Conservation (phyloP, 2,888 invertebrate species). For the Pardosa pseudoannulata region DNA sequence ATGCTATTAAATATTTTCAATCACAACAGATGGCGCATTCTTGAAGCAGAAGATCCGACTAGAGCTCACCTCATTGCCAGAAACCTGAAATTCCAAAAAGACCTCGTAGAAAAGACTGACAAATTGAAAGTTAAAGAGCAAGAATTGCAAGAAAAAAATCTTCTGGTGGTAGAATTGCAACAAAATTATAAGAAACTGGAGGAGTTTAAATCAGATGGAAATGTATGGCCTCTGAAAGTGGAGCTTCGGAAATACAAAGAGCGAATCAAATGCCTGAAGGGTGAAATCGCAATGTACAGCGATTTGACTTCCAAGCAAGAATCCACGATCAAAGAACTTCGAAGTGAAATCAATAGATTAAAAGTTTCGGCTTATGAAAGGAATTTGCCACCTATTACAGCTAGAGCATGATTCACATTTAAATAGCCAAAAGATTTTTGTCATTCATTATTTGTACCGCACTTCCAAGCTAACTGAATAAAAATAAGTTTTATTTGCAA, state of each 20-base stretch:
- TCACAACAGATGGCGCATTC: constrained; percentile 18
- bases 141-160: not conserved
- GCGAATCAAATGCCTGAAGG: not conserved
- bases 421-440: no score
- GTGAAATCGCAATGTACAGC: not conserved
- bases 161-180: not conserved
- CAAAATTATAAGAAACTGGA: not conserved
- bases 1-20: no score
- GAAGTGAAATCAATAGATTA: not conserved
- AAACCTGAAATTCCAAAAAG: constrained; percentile 12
- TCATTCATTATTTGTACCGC: no score
- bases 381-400: not conserved
- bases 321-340: not conserved
- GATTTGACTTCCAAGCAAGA: not conserved
- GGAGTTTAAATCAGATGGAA: not conserved
- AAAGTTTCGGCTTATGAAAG: not conserved
- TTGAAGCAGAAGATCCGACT: constrained; percentile 12
- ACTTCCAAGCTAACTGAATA: no score
- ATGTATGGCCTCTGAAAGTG: not conserved
- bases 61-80: not conserved
- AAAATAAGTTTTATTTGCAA: no score
- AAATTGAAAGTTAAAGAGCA: not conserved
- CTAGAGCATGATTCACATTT: not conserved
- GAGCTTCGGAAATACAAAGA: not conserved
- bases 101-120: not conserved